phyloP scores from a whole-genome alignment of 53 echinoderm and acorn worm genomes.

The Echinometra lucunter region DNA sequence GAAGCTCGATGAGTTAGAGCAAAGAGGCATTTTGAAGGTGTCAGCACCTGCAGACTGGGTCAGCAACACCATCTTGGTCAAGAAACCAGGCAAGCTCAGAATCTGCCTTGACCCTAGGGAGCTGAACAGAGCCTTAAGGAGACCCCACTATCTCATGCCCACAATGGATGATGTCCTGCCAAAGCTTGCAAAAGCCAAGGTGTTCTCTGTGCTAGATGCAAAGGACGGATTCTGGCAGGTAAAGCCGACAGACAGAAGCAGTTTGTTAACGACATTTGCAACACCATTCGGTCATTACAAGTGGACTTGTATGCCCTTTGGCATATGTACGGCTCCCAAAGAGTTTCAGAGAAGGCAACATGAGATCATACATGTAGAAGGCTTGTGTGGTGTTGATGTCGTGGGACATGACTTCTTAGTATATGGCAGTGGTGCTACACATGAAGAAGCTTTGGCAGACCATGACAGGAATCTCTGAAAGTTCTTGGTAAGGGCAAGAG shows the following conservation, averaged over 20 bases:
- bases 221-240: too few species aligned
- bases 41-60: too few species aligned
- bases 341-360: constrained; percentile 60
- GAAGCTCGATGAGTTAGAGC: constrained; percentile 54
- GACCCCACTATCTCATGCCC: constrained; percentile 57
- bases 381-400: constrained; percentile 28
- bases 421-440: constrained; percentile 50
- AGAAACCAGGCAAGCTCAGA: constrained; percentile 33
- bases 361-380: constrained; percentile 43
- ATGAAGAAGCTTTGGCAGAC: constrained; percentile 49
- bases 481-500: constrained; percentile 45
- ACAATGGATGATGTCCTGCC: constrained; percentile 17
- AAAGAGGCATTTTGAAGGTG: too few species aligned
- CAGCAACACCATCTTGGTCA: too few species aligned
- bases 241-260: too few species aligned
- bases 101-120: constrained; percentile 68
- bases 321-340: neutral
- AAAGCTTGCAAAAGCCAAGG: too few species aligned
- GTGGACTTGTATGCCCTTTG: constrained; percentile 67
- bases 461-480: constrained; percentile 57
- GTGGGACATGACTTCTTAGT: constrained; percentile 59
- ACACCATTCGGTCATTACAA: constrained; percentile 21
- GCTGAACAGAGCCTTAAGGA: constrained; percentile 63
- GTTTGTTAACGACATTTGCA: too few species aligned
- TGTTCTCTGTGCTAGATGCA: too few species aligned